Conservation (phyloP, 2,113 vertebrate species). For the Muntiacus muntjak region DNA sequence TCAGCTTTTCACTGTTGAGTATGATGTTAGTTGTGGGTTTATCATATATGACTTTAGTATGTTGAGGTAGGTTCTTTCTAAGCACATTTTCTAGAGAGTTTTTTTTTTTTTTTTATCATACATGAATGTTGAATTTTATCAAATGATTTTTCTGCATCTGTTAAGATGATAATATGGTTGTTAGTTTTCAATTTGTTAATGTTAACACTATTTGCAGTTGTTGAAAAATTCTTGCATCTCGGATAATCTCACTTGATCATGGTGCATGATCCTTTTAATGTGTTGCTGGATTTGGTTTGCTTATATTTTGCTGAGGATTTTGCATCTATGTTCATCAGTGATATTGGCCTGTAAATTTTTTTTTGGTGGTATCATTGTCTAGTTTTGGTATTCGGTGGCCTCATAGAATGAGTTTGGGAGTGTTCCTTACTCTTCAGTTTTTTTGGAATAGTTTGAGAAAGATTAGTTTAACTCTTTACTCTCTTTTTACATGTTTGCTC, state of each 20-base stretch:
- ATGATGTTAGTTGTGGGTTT: neutral
- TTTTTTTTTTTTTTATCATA: neutral
- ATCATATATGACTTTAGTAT: neutral
- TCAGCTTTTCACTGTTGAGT: neutral
- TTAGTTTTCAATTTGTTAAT: neutral
- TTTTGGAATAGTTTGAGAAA: neutral
- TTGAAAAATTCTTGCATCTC: neutral
- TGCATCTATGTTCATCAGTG: neutral
- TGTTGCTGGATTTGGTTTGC: neutral
- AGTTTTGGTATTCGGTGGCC: neutral
- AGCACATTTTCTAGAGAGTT: neutral
- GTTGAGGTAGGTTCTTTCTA: neutral
- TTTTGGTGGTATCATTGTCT: neutral
- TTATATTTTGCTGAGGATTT: neutral
- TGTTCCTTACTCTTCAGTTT: neutral
- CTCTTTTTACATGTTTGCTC: neutral
- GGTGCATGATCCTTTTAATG: neutral
- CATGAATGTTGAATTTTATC: neutral
- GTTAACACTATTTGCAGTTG: neutral
- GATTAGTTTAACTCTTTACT: neutral
- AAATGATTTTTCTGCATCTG: neutral
- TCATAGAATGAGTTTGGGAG: neutral
- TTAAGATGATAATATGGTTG: neutral
- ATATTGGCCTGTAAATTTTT: neutral
- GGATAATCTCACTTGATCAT: neutral